Evolutionary conservation across 2,888 invertebrate genomes (phyloP).

Genomic region (Tanaodytes sp.): DNA sequence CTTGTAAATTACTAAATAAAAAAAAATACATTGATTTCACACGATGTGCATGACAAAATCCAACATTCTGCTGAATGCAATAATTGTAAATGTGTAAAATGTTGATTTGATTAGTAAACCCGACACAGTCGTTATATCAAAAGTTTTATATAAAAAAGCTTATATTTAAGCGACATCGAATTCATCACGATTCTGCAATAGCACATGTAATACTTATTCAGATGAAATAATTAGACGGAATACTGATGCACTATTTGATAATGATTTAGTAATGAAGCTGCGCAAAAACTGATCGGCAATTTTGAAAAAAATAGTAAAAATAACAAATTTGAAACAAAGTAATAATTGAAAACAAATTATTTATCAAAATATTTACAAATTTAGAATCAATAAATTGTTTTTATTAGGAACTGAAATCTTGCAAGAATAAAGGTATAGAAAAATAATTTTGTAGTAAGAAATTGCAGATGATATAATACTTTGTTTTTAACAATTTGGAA

Average conservation of each 20-base stretch:
- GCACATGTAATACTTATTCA: slow-evolving; percentile 41
- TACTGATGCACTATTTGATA: slow-evolving; percentile 67
- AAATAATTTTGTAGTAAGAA: too few relatives aligned
- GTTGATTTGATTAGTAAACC: background rate
- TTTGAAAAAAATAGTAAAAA: background rate
- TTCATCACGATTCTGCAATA: slow-evolving; percentile 36
- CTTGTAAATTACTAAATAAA: too few relatives aligned
- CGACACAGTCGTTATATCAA: slow-evolving; percentile 9
- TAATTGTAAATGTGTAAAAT: background rate
- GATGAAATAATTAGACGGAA: slow-evolving; percentile 57
- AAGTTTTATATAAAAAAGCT: slow-evolving; percentile 50
- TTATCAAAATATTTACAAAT: too few relatives aligned
- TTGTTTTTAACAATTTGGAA: too few relatives aligned
- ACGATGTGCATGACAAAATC: too few relatives aligned
- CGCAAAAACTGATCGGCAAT: slow-evolving; percentile 53
- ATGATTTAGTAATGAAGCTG: slow-evolving; percentile 61
- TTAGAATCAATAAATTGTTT: too few relatives aligned
- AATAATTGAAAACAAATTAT: too few relatives aligned
- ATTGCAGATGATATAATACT: too few relatives aligned
- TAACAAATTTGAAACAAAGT: too few relatives aligned
- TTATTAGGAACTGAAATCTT: too few relatives aligned
- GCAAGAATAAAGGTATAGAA: too few relatives aligned
- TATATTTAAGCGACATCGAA: slow-evolving; percentile 55
- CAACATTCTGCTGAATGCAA: slow-evolving; percentile 9
- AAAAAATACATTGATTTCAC: too few relatives aligned